These are phyloP conservation scores for Serripes groenlandicus DNA, from an alignment of 2,888 invertebrate genomes.

Conservation along the genomic window DNA sequence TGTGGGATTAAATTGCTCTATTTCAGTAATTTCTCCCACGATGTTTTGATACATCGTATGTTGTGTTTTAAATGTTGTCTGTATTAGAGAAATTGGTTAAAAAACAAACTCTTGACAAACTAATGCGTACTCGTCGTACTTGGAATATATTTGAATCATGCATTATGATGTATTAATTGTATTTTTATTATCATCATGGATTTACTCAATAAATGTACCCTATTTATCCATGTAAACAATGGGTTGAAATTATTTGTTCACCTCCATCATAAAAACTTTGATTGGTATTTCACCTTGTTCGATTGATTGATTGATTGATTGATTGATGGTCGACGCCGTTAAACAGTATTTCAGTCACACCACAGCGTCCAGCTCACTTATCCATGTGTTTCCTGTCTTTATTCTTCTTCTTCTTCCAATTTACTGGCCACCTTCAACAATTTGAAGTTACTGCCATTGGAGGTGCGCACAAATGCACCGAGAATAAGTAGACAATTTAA, in stretches of 20 bases:
- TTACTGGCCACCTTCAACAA: not conserved
- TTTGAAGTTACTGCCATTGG: too few species aligned
- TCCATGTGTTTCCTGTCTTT: not conserved
- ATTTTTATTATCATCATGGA: slow-evolving; percentile 15
- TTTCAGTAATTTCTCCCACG: not conserved
- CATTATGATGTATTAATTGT: slow-evolving; percentile 15
- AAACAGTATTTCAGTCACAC: not conserved
- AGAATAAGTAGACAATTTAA: too few species aligned
- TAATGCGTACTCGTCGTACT: not conserved
- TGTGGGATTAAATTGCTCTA: not conserved
- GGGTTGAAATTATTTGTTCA: not conserved
- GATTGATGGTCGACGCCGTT: not conserved
- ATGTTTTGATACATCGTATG: not conserved
- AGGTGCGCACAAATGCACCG: too few species aligned
- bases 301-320: not conserved
- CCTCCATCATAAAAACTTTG: not conserved
- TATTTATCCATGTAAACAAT: slow-evolving; percentile 22
- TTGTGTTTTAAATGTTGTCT: too few species aligned
- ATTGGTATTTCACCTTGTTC: not conserved
- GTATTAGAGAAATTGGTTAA: not conserved
- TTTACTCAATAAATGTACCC: slow-evolving; percentile 59
- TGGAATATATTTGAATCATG: not conserved
- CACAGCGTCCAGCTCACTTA: not conserved
- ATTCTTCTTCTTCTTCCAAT: not conserved
- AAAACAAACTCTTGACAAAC: not conserved